Evolutionary conservation across 2,113 vertebrate species (phyloP), one percentile per base, ranked within the genome.

Genomic region (Cariama cristata): DNA sequence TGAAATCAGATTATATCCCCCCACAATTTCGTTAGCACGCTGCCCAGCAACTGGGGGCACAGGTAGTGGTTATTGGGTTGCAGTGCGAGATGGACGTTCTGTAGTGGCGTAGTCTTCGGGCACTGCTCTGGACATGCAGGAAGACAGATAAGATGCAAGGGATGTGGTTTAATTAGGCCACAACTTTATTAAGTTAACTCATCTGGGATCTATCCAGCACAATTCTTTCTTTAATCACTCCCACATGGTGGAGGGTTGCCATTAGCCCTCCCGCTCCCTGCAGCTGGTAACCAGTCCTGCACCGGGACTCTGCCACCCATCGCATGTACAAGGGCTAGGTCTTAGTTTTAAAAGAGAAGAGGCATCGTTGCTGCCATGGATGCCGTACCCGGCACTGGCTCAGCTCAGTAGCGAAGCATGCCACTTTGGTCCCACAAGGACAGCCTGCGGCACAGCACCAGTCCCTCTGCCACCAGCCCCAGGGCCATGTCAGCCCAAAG

Each of bases 161-260:
- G 95, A 97, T 97, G 92, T 97, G 92, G 92, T 95, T 96, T 95
- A 94, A 96, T 97, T 92, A 90, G 88, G 62, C 92, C 95, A 93
- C 93, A 95, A 95, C 92, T 90, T 95, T 63, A 97, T 96, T 50
- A 94, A 95, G 74, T 96, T 96, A 96, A 94, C 93, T 97, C 93
- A 94, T 96, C 85, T 97, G 96, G 96, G 96, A 86, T 94, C 92
- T 93, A 96, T 95, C 90, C 90, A 93, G 88, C 85, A 73, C 42
- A 44, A 83, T 79, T 83, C 93, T 88, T 95, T 93, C 80, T 60
- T 56, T 97, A 97, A 97, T 96, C 88, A 66, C 53, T 95, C 42
- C 97, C 97, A 97, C 75, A 86, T 95, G 95, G 83, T 6, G 8
- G 63, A 86, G 75, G 38, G 82, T 11, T 90, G 93, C 88, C 79